phyloP scores from a whole-genome alignment of 2,797 vertebrate genomes.

The Esox masquinongy region DNA sequence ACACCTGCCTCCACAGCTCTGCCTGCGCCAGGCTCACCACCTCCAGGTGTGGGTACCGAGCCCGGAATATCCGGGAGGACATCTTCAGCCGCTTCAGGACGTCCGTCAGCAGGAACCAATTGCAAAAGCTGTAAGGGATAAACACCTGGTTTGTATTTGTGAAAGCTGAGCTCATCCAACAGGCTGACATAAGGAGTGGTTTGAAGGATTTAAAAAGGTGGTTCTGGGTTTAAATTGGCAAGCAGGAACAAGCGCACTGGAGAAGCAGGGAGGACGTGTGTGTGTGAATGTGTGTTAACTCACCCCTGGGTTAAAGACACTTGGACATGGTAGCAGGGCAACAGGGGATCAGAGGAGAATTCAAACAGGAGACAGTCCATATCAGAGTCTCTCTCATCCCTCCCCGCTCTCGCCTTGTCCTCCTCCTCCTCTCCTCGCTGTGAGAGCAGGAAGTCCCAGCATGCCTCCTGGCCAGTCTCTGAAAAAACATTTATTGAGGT shows the following conservation, averaged over 20 bases:
- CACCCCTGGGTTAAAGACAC: constrained; percentile 93
- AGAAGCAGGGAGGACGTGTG: not conserved
- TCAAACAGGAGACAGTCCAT: constrained; percentile 92
- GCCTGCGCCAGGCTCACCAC: constrained; percentile 81
- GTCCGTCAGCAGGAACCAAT: constrained; percentile 94
- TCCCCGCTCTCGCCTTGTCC: constrained; percentile 68
- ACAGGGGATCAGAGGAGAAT: constrained; percentile 91
- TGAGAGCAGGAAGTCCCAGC: constrained; percentile 88
- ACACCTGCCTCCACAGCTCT: constrained; percentile 88
- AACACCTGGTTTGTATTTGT: not conserved
- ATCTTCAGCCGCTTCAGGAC: constrained; percentile 94
- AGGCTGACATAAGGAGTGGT: not conserved
- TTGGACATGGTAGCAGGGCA: constrained; percentile 94
- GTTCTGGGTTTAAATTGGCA: not conserved
- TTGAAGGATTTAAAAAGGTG: not conserved
- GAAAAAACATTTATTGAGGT: constrained; percentile 51
- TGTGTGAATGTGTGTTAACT: constrained; percentile 34
- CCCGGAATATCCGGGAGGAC: constrained; percentile 91
- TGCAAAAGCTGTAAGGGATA: constrained; percentile 82
- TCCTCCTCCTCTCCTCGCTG: constrained; percentile 71
- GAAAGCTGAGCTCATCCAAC: not conserved
- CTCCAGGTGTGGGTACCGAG: constrained; percentile 92
- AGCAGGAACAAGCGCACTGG: not conserved
- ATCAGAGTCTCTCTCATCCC: constrained; percentile 81
- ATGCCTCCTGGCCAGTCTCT: constrained; percentile 90